Evolutionary conservation across 2,113 vertebrate species (phyloP).

Genomic region (Ivindomyrus marchei): DNA sequence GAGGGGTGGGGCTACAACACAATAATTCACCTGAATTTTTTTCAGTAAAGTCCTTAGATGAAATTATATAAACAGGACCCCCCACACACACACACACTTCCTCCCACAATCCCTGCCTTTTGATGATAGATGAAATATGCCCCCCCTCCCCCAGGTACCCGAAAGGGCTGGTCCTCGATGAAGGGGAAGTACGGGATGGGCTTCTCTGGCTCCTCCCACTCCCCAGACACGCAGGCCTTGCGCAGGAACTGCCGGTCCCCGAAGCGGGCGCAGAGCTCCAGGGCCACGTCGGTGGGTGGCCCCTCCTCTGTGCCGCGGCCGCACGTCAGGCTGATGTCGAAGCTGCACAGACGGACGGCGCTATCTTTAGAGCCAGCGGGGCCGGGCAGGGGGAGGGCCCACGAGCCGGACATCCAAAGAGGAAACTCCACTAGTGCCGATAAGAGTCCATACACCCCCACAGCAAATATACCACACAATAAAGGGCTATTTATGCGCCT

Average conservation of each 20-base stretch:
- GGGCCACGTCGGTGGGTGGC: slow-evolving; percentile 74
- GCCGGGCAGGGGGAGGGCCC: not conserved
- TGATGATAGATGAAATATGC: not conserved
- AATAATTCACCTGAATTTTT: not conserved
- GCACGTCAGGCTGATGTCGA: slow-evolving; percentile 84
- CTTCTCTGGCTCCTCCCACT: slow-evolving; percentile 73
- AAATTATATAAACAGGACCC: too few species aligned
- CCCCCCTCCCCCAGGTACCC: slow-evolving; percentile 52
- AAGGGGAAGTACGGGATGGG: slow-evolving; percentile 79
- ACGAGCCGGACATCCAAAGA: not conserved
- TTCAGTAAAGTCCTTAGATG: not conserved
- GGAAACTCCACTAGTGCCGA: not conserved
- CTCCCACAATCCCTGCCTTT: not conserved
- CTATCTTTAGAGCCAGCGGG: not conserved
- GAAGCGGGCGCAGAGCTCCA: slow-evolving; percentile 82
- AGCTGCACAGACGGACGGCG: slow-evolving; percentile 54
- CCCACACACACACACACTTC: too few species aligned
- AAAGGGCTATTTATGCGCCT: not conserved
- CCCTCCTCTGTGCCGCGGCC: slow-evolving; percentile 64
- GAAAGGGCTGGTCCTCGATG: slow-evolving; percentile 84
- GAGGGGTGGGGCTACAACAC: not conserved
- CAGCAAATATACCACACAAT: not conserved
- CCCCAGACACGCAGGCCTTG: slow-evolving; percentile 75
- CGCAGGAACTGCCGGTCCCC: slow-evolving; percentile 76
- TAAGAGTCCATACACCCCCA: not conserved